Evolutionary conservation across 2,113 vertebrate genomes (phyloP).

Genomic region (Hiodon alosoides): DNA sequence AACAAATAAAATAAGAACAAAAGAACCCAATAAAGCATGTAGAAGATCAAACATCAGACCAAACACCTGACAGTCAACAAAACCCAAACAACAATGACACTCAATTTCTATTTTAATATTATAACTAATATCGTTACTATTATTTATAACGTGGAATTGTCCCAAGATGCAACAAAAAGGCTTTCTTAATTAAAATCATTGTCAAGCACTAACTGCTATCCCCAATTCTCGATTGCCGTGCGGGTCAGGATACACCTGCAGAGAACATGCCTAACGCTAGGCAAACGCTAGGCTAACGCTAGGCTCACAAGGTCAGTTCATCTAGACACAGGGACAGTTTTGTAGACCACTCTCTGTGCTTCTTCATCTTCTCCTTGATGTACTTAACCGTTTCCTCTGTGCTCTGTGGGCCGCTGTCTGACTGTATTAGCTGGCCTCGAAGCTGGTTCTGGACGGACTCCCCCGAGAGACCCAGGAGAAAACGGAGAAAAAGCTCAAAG

Average conservation of each 20-base stretch:
- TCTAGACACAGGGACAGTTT: neutral
- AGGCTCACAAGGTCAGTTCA: neutral
- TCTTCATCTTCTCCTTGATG: constrained; percentile 10
- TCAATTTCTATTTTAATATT: too few species aligned
- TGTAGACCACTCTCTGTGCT: neutral
- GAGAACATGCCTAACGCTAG: neutral
- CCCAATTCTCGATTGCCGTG: too few species aligned
- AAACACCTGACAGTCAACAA: too few species aligned
- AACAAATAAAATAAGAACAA: too few species aligned
- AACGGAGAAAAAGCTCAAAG: constrained; percentile 23
- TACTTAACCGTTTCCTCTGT: constrained; percentile 16
- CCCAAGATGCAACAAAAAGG: too few species aligned
- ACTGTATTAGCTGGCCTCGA: neutral
- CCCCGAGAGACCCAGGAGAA: constrained; percentile 21
- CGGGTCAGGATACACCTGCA: neutral
- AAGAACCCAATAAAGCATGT: too few species aligned
- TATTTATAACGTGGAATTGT: too few species aligned
- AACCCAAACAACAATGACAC: too few species aligned
- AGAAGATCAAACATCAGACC: too few species aligned
- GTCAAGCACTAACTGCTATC: too few species aligned
- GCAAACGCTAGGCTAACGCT: neutral
- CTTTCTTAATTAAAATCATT: too few species aligned
- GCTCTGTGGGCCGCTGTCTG: neutral
- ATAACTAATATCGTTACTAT: too few species aligned
- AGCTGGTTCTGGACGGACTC: constrained; percentile 13